A percentile compares a stretch with the other conserved stretches of the same genome.
phyloP scores from a whole-genome alignment of 2,888 invertebrate species.

The Perithous albicinctus region DNA sequence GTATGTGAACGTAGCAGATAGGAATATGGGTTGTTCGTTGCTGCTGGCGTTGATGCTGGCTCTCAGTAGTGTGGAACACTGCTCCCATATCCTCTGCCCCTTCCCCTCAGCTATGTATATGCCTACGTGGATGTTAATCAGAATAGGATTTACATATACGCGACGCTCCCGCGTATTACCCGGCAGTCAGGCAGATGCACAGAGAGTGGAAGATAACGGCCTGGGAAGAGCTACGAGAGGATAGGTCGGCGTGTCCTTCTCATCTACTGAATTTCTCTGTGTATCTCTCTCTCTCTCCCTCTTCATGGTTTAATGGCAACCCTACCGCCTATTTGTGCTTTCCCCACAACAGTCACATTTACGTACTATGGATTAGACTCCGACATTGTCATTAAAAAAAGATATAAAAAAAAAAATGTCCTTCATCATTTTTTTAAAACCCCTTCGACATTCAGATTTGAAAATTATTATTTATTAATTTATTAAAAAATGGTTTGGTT shows the following conservation, averaged over 20 bases:
- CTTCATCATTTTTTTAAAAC: too few species aligned
- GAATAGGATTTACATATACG: conserved; percentile 82
- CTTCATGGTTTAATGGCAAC: background rate
- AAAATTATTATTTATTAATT: too few species aligned
- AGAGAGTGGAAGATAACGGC: conserved; percentile 79
- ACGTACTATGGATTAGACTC: background rate
- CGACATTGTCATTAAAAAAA: background rate
- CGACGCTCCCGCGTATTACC: conserved; percentile 76
- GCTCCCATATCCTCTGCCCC: conserved; percentile 44
- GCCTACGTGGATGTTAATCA: conserved; percentile 81
- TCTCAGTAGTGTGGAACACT: conserved; percentile 7
- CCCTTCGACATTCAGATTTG: too few species aligned
- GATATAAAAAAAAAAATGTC: background rate
- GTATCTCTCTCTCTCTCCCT: conserved; percentile 35
- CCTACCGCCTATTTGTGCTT: background rate
- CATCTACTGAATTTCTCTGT: conserved; percentile 21
- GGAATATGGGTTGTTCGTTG: conserved; percentile 52
- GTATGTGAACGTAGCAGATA: conserved; percentile 40
- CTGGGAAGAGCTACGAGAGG: conserved; percentile 68
- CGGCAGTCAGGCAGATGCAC: conserved; percentile 77
- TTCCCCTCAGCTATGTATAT: conserved; percentile 33
- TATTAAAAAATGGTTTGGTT: too few species aligned
- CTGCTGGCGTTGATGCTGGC: conserved; percentile 13
- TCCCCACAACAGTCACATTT: background rate
- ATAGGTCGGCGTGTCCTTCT: conserved; percentile 56